Conservation (phyloP, 2,888 invertebrate species). For the Epinotia ramella region DNA sequence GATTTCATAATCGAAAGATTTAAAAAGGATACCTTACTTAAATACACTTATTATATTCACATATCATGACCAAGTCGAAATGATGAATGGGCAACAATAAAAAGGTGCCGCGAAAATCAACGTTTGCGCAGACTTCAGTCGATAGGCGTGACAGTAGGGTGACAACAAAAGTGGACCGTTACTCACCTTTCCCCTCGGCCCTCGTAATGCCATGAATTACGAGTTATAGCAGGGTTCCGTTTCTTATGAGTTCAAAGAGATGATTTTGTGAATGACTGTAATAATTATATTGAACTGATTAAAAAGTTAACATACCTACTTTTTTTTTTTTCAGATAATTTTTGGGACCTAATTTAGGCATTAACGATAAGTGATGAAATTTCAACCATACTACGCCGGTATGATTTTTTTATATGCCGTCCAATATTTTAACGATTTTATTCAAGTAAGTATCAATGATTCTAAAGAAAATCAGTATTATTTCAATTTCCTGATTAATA, state of each 20-base stretch:
- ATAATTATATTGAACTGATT: neutral
- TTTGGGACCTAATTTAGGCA: neutral
- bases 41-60: neutral
- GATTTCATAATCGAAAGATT: too few relatives aligned
- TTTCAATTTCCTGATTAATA: neutral
- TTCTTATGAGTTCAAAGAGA: neutral
- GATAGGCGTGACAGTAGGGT: slow-evolving; percentile 28
- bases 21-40: too few relatives aligned
- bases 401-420: too few relatives aligned
- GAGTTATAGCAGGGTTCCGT: slow-evolving; percentile 22
- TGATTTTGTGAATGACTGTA: neutral
- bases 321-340: neutral
- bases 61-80: neutral
- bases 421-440: too few relatives aligned
- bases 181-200: slow-evolving; percentile 40
- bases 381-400: too few relatives aligned
- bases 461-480: neutral
- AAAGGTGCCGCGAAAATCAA: slow-evolving; percentile 8
- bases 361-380: neutral
- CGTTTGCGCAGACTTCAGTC: slow-evolving; percentile 10
- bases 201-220: slow-evolving; percentile 36
- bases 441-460: too few relatives aligned
- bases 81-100: neutral
- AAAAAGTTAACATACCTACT: neutral
- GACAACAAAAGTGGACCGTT: slow-evolving; percentile 40